Conservation (phyloP, 2,797 vertebrate species). For the Salarias fasciatus region DNA sequence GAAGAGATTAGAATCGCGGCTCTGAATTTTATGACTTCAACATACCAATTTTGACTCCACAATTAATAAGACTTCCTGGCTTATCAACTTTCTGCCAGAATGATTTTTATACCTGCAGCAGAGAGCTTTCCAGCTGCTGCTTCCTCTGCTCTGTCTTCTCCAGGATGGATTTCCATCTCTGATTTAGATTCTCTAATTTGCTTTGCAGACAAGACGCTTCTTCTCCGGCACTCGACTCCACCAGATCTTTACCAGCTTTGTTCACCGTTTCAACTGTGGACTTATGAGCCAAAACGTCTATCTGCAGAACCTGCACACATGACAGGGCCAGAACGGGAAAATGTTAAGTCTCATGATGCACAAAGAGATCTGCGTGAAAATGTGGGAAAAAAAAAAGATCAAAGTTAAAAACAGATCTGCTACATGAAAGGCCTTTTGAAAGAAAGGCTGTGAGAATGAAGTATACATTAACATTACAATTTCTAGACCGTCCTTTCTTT, state of each 20-base stretch:
- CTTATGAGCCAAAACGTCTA: slow-evolving; percentile 96
- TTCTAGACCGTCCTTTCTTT: neutral
- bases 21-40: slow-evolving; percentile 42
- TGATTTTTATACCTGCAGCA: slow-evolving; percentile 87
- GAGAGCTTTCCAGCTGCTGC: slow-evolving; percentile 90
- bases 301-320: slow-evolving; percentile 90
- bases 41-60: slow-evolving; percentile 31
- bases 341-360: neutral
- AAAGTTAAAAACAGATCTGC: neutral
- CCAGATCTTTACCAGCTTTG: slow-evolving; percentile 93
- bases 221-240: slow-evolving; percentile 93
- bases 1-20: slow-evolving; percentile 16
- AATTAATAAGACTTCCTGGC: neutral
- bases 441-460: neutral
- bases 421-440: too few relatives aligned
- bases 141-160: slow-evolving; percentile 93
- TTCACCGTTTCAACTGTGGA: slow-evolving; percentile 94
- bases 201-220: slow-evolving; percentile 92
- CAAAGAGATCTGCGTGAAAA: neutral
- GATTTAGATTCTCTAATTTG: slow-evolving; percentile 92
- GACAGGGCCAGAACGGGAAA: neutral
- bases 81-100: neutral
- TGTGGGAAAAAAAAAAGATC: neutral
- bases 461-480: neutral
- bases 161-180: slow-evolving; percentile 91